A percentile compares a stretch with the other conserved stretches of the same genome.
phyloP scores from a whole-genome alignment of 1,140 invertebrate species.

The Mizuhopecten yessoensis region DNA sequence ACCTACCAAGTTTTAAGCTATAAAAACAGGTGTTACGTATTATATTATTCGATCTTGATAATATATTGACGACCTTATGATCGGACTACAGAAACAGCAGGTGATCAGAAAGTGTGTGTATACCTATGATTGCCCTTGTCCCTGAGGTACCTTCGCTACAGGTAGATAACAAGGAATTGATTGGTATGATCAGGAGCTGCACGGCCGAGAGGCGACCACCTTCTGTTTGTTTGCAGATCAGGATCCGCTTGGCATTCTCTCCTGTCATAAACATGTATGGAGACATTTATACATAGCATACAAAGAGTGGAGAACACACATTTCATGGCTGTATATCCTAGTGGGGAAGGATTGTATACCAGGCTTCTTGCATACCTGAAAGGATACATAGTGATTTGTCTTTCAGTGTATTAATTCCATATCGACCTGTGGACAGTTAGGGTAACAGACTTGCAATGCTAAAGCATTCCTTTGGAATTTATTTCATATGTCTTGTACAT shows the following conservation, averaged over 20 bases:
- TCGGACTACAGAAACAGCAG: neutral
- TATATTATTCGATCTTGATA: too few species aligned
- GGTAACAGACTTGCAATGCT: too few species aligned
- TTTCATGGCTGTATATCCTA: conserved; percentile 6
- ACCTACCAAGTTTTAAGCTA: too few species aligned
- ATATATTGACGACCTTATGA: too few species aligned
- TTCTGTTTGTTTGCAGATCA: conserved; percentile 23
- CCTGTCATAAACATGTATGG: neutral
- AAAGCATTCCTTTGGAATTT: too few species aligned
- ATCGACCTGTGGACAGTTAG: too few species aligned
- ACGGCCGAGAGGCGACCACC: neutral
- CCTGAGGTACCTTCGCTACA: neutral
- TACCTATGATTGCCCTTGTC: neutral
- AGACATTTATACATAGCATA: neutral
- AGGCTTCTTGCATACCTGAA: neutral
- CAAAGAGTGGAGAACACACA: neutral
- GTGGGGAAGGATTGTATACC: neutral
- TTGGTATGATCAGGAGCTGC: neutral
- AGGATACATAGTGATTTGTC: neutral
- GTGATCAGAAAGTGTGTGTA: conserved; percentile 20
- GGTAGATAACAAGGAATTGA: conserved; percentile 26
- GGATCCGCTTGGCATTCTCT: conserved; percentile 27
- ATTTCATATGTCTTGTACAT: too few species aligned
- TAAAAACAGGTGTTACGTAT: too few species aligned
- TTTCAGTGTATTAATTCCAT: too few species aligned